phyloP scores from a whole-genome alignment of 2,797 vertebrate genomes.

The Notamacropus eugenii region DNA sequence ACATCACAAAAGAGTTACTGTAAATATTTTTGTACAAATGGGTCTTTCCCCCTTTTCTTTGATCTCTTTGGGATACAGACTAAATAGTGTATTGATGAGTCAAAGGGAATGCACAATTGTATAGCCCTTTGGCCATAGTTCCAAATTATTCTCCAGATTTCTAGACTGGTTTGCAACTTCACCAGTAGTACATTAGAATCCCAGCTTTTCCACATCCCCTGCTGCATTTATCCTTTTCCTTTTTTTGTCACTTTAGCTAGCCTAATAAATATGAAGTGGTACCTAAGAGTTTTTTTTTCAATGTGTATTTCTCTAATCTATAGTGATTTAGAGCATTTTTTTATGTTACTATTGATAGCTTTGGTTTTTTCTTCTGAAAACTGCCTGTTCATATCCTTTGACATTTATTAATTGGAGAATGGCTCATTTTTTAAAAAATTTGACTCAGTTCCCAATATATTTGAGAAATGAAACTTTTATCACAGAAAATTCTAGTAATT shows the following conservation, averaged over 20 bases:
- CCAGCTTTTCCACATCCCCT: background rate
- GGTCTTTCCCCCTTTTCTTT: background rate
- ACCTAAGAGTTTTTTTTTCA: background rate
- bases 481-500: background rate
- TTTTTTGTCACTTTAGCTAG: background rate
- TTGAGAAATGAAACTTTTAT: background rate
- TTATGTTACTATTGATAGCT: background rate
- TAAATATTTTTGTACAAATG: background rate
- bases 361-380: background rate
- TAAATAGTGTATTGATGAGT: background rate
- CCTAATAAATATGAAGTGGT: background rate
- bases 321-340: background rate
- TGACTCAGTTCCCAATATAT: background rate
- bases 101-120: background rate
- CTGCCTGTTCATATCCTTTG: background rate
- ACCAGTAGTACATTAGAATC: background rate
- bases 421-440: background rate
- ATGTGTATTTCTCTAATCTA: background rate
- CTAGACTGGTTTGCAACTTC: background rate
- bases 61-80: background rate
- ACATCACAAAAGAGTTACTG: background rate
- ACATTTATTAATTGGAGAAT: background rate
- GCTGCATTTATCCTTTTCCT: background rate
- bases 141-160: background rate
- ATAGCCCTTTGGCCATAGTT: background rate